Conservation (phyloP, 2,113 vertebrate genomes). For the Zootoca vivipara region DNA sequence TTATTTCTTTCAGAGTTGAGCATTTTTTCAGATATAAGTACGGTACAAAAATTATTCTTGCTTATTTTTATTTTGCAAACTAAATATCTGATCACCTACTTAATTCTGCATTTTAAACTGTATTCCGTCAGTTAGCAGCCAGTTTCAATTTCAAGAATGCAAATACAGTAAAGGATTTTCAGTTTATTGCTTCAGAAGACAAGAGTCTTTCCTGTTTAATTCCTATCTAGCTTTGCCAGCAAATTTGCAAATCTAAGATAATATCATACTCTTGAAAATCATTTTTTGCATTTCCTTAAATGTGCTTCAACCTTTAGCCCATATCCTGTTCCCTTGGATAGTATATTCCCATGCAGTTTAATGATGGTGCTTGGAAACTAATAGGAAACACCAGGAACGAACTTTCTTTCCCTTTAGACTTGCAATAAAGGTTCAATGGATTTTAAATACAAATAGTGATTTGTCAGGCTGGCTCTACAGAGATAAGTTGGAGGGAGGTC, state of each 20-base stretch:
- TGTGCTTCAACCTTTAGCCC: background rate
- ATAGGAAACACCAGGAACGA: background rate
- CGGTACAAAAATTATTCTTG: background rate
- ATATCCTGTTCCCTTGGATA: background rate
- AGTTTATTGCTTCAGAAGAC: background rate
- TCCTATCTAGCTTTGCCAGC: background rate
- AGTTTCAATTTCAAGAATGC: background rate
- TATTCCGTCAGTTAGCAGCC: background rate
- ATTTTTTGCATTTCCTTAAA: background rate
- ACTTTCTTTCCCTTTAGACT: background rate
- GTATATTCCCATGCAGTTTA: background rate
- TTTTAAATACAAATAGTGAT: constrained; percentile 6
- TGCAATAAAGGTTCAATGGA: background rate
- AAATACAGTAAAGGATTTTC: background rate
- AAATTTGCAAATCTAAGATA: background rate
- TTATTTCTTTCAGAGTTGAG: background rate
- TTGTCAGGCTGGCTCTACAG: constrained; percentile 40
- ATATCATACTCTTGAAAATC: background rate
- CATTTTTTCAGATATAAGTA: background rate
- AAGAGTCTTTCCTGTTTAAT: background rate
- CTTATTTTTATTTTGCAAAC: background rate
- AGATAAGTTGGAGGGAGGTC: constrained; percentile 20
- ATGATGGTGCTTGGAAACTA: background rate
- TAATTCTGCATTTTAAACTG: background rate
- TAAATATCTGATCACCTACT: background rate